A percentile compares a stretch with the other conserved stretches of the same genome.
These are phyloP conservation scores for Pantherophis alleghaniensis DNA, from an alignment of 2,797 vertebrate genomes.

Conservation along the genomic window DNA sequence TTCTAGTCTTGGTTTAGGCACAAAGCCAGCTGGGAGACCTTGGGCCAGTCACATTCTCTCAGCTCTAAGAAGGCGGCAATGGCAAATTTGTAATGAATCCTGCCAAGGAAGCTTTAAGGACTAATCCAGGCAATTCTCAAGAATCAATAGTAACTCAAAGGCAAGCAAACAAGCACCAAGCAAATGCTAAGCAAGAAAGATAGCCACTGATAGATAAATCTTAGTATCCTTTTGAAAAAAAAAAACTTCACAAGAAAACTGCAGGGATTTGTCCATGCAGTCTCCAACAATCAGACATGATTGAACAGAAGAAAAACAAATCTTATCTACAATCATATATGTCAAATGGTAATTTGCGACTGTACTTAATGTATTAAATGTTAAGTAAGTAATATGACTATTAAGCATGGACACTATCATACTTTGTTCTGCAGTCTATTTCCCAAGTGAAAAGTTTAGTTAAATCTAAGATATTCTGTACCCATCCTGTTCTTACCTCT, in stretches of 20 bases:
- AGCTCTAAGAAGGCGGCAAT: neutral
- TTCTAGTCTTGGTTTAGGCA: neutral
- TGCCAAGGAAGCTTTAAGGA: neutral
- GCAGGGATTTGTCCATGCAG: neutral
- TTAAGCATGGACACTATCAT: slow-evolving; percentile 45
- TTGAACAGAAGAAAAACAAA: neutral
- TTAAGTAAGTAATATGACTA: slow-evolving; percentile 55
- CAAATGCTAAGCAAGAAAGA: neutral
- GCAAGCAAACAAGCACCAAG: neutral
- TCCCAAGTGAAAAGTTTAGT: slow-evolving; percentile 72
- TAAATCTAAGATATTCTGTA: slow-evolving; percentile 49
- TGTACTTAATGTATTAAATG: slow-evolving; percentile 40
- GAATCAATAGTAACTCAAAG: neutral
- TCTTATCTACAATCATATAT: slow-evolving; percentile 17
- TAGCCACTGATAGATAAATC: neutral
- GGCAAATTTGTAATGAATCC: neutral
- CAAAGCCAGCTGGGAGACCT: neutral
- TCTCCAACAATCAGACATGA: neutral
- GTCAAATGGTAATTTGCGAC: slow-evolving; percentile 32
- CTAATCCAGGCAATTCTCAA: neutral
- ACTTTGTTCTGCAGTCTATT: slow-evolving; percentile 51
- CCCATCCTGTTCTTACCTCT: slow-evolving; percentile 55
- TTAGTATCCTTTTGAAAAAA: neutral
- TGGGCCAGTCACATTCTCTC: neutral
- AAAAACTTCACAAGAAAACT: neutral